Conservation (phyloP, 2,888 invertebrate genomes). For the Eudemis profundana region DNA sequence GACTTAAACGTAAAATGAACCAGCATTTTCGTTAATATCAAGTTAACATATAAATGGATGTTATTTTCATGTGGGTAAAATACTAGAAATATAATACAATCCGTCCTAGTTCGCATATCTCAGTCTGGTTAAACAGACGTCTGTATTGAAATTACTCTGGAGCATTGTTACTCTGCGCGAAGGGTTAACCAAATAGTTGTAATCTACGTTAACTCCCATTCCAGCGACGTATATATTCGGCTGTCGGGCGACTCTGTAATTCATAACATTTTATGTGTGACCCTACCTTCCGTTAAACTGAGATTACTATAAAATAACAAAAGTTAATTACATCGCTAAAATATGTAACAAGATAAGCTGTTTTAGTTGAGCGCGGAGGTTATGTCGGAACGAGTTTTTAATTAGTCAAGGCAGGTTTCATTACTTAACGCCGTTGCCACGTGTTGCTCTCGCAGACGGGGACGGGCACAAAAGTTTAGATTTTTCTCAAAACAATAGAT, state of each 20-base stretch:
- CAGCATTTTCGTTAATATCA: neutral
- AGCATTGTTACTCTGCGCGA: slow-evolving; percentile 58
- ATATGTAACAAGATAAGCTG: slow-evolving; percentile 60
- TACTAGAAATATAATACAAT: neutral
- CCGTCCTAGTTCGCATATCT: slow-evolving; percentile 41
- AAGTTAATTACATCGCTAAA: slow-evolving; percentile 56
- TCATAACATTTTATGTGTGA: slow-evolving; percentile 66
- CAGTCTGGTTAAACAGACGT: slow-evolving; percentile 54
- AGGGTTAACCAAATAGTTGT: slow-evolving; percentile 58
- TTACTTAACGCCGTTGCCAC: slow-evolving; percentile 74
- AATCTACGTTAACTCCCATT: slow-evolving; percentile 62
- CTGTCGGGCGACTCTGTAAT: slow-evolving; percentile 59
- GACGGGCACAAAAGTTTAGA: slow-evolving; percentile 71
- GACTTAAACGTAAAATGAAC: no score
- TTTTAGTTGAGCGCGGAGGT: slow-evolving; percentile 66
- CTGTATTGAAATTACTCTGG: slow-evolving; percentile 58
- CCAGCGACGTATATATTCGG: slow-evolving; percentile 59
- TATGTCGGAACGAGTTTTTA: slow-evolving; percentile 67
- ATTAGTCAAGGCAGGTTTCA: slow-evolving; percentile 71
- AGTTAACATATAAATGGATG: neutral
- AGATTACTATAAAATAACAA: slow-evolving; percentile 64
- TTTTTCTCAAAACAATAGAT: slow-evolving; percentile 78
- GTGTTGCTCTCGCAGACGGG: slow-evolving; percentile 70
- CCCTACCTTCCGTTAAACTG: slow-evolving; percentile 58
- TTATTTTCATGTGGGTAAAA: neutral